Evolutionary conservation across 2,888 invertebrate species (phyloP), one percentile per base, ranked within the genome.

Genomic region (Conchocele bisecta): DNA sequence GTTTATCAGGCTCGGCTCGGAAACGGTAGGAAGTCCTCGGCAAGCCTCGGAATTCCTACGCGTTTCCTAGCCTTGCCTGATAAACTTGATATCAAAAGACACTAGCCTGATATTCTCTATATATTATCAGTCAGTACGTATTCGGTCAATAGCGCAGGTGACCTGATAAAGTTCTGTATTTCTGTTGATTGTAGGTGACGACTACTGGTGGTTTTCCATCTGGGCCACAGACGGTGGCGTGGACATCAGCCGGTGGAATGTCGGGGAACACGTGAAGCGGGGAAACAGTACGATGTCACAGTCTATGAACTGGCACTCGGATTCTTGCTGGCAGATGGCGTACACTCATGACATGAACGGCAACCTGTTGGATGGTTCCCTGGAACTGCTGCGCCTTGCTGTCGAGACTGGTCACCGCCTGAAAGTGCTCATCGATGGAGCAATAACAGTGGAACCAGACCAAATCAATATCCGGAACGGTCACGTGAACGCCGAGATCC

Each of bases 271-370:
- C 33, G 63, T 67, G 1, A 75, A 76, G 46, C 69, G 79, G 20
- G 79, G 79, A 31, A 73, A 79, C 74, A 79, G 63, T 42, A 71
- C 65, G 9, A 69, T 75, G 70, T 57, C 65, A 22, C 72, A 74
- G 28, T 71, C 75, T 0, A 67, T 79, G 73, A 67, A 75, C 68
- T 79, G 79, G 79, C 72, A 56, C 24, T 44, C 71, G 4, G 79
- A 79, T 57, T 59, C 68, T 28, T 79, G 75, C 44, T 79, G 79
- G 79, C 75, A 74, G 56, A 71, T 74, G 68, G 79, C 74, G 22
- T 79, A 74, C 59, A 75, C 72, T 26, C 72, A 74, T 35, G 71
- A 75, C 33, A 61, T 61, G 9, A 66, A 79, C 7, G 79, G 79
- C 3, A 54, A 65, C 13, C 48, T 75, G 11, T 66, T 66, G 26